These are phyloP conservation scores for Oncopodura yosiiana DNA, from an alignment of 1,140 invertebrate species.

Conservation along the genomic window DNA sequence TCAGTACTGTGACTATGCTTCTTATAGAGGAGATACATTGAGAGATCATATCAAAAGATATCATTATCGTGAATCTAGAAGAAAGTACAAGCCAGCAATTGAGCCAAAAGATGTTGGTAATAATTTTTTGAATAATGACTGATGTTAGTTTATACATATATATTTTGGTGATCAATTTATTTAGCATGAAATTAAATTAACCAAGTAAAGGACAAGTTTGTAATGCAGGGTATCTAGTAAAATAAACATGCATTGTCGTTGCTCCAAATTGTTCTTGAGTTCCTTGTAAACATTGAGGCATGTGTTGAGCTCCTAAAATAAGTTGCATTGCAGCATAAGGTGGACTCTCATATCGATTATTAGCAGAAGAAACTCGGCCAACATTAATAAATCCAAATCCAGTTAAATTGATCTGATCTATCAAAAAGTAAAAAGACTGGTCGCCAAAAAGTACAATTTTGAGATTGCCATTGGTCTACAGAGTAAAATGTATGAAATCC, in stretches of 20 bases:
- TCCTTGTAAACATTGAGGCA: constrained; percentile 9
- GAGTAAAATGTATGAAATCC: constrained; percentile 22
- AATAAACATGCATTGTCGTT: constrained; percentile 16
- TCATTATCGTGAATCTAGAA: too few species aligned
- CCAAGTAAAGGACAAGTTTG: too few species aligned
- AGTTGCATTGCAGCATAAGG: constrained; percentile 7
- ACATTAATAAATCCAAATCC: constrained; percentile 16
- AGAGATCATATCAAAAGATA: too few species aligned
- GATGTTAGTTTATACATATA: too few species aligned
- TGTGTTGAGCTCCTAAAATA: constrained; percentile 8
- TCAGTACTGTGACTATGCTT: too few species aligned
- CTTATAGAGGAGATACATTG: too few species aligned
- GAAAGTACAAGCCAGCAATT: too few species aligned
- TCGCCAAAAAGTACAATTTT: constrained; percentile 9
- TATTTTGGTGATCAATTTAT: too few species aligned
- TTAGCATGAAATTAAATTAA: too few species aligned
- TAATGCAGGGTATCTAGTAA: constrained; percentile 3
- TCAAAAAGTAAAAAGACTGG: constrained; percentile 14
- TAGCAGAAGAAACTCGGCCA: constrained; percentile 1
- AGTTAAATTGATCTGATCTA: constrained; percentile 1
- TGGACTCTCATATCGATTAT: constrained; percentile 21
- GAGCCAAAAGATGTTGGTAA: too few species aligned
- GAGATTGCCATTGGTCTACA: neutral
- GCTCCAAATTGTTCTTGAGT: neutral
- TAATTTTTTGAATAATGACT: too few species aligned